These are phyloP conservation scores for Elymnias hypermnestra DNA, from an alignment of 1,140 invertebrate species.

Conservation along the genomic window DNA sequence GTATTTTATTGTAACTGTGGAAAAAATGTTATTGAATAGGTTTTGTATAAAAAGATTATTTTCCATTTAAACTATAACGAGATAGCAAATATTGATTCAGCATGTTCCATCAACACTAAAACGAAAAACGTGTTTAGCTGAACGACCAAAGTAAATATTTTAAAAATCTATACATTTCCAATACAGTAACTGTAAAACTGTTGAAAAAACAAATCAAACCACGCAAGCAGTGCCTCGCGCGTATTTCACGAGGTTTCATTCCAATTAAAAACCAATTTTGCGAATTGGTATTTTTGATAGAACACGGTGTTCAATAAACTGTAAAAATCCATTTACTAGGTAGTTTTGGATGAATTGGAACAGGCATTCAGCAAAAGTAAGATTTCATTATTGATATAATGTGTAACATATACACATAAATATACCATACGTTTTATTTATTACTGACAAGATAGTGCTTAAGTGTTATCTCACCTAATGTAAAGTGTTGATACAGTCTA, in stretches of 20 bases:
- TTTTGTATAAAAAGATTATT: too few species aligned
- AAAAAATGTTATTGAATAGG: too few species aligned
- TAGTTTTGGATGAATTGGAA: background rate
- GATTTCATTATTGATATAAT: too few species aligned
- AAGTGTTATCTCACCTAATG: too few species aligned
- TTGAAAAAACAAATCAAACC: constrained; percentile 12
- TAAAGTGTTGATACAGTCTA: too few species aligned
- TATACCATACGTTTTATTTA: too few species aligned
- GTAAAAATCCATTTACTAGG: constrained; percentile 5
- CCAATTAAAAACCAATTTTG: constrained; percentile 20
- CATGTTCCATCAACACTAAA: background rate
- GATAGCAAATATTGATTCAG: too few species aligned
- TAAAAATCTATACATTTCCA: background rate
- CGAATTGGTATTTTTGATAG: constrained; percentile 13
- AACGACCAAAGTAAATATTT: constrained; percentile 1
- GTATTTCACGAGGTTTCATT: constrained; percentile 15
- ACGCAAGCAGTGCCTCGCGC: constrained; percentile 12
- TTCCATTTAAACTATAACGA: too few species aligned
- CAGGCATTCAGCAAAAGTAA: too few species aligned
- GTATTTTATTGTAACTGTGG: too few species aligned
- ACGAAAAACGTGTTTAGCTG: background rate
- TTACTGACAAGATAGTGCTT: too few species aligned
- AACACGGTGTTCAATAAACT: constrained; percentile 9
- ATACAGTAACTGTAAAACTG: constrained; percentile 5
- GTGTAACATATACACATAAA: too few species aligned